Evolutionary conservation across 2,113 vertebrate genomes (phyloP).

Genomic region (Catharus bicknelli): DNA sequence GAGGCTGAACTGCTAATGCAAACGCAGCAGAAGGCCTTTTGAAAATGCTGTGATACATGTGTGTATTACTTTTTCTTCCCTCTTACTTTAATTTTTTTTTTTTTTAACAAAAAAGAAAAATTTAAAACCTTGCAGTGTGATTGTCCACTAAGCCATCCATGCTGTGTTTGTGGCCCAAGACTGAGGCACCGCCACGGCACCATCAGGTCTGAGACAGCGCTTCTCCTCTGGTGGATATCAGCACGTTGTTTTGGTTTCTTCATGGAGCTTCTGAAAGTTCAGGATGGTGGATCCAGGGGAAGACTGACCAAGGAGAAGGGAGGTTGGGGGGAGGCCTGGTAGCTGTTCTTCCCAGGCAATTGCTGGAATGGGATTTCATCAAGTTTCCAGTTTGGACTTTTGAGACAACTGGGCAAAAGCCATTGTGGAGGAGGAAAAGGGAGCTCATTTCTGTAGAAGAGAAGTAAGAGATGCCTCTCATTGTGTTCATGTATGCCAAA

Average conservation of each 20-base stretch:
- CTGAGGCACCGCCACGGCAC: conserved; percentile 38
- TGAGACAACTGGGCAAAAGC: conserved; percentile 53
- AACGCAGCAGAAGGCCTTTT: conserved; percentile 61
- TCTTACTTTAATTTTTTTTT: conserved; percentile 44
- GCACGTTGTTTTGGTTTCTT: not conserved
- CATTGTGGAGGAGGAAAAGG: conserved; percentile 27
- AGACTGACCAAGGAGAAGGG: conserved; percentile 13
- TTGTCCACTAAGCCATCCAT: conserved; percentile 46
- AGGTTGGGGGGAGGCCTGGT: not conserved
- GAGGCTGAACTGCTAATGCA: conserved; percentile 64
- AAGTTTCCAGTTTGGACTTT: conserved; percentile 1
- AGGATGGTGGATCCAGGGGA: conserved; percentile 41
- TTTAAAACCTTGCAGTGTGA: conserved; percentile 57
- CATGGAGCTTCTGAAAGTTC: conserved; percentile 37
- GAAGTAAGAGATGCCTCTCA: conserved; percentile 37
- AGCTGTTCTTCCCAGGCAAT: not conserved
- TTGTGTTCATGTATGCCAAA: conserved; percentile 47
- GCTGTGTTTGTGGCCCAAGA: conserved; percentile 53
- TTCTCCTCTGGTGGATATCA: conserved; percentile 20
- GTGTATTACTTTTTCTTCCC: conserved; percentile 45
- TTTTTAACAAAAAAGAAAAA: conserved; percentile 47
- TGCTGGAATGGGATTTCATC: conserved; percentile 7
- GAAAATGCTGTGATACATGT: conserved; percentile 73
- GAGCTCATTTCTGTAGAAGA: conserved; percentile 31
- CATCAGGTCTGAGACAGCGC: not conserved